Conservation (phyloP, 2,113 vertebrate species). For the Phyllopteryx taeniolatus region DNA sequence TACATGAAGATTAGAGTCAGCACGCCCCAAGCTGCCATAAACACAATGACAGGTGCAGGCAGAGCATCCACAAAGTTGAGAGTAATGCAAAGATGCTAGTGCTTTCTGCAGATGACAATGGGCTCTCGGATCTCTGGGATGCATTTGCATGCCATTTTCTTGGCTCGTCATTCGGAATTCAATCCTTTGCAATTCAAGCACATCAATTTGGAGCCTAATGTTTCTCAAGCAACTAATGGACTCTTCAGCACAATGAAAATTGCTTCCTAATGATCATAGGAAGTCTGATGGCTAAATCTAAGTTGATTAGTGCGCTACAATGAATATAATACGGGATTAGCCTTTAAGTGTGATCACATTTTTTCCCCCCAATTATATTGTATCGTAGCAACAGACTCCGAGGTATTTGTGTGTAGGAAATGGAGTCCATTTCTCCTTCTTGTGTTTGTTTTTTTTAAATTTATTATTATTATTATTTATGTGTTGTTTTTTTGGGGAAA, state of each 20-base stretch:
- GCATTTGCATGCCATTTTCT: slow-evolving; percentile 65
- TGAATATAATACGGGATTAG: slow-evolving; percentile 71
- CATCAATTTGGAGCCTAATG: slow-evolving; percentile 69
- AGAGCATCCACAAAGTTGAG: slow-evolving; percentile 43
- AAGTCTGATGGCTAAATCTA: slow-evolving; percentile 72
- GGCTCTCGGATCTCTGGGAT: slow-evolving; percentile 62
- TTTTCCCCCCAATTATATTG: slow-evolving; percentile 19
- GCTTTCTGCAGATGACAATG: slow-evolving; percentile 37
- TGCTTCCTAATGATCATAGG: slow-evolving; percentile 75
- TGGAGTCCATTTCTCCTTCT: slow-evolving; percentile 12
- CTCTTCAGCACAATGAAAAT: slow-evolving; percentile 73
- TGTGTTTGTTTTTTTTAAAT: background rate
- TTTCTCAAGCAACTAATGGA: slow-evolving; percentile 73
- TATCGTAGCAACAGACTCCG: slow-evolving; percentile 14
- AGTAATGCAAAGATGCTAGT: slow-evolving; percentile 42
- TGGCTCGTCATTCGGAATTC: slow-evolving; percentile 66
- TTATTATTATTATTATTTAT: too few species aligned
- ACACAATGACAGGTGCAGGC: slow-evolving; percentile 52
- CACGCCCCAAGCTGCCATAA: slow-evolving; percentile 46
- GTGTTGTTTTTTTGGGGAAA: too few species aligned
- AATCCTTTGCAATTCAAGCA: slow-evolving; percentile 68
- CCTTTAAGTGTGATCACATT: slow-evolving; percentile 63
- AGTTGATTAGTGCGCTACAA: slow-evolving; percentile 72
- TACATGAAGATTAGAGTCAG: slow-evolving; percentile 63
- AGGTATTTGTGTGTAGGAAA: slow-evolving; percentile 26